These are phyloP conservation scores for Tyto alba DNA, from an alignment of 2,113 vertebrate species.

Conservation along the genomic window DNA sequence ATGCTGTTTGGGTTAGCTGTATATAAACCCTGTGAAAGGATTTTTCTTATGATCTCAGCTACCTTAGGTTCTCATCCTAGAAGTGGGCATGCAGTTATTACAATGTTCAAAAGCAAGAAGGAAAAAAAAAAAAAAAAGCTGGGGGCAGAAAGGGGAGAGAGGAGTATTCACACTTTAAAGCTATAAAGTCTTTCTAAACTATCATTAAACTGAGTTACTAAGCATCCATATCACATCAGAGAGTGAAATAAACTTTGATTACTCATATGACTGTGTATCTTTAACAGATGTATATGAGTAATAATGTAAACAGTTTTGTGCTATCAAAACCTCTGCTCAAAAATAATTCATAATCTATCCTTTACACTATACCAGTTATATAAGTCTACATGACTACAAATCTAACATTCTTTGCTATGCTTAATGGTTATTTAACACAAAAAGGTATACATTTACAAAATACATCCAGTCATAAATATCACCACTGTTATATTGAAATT, in stretches of 20 bases:
- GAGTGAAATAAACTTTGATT: not conserved
- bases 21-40: not conserved
- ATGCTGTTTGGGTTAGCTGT: not conserved
- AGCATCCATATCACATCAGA: not conserved
- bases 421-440: not conserved
- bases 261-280: not conserved
- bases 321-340: not conserved
- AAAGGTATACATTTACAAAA: not conserved
- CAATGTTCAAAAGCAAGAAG: not conserved
- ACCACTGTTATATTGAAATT: not conserved
- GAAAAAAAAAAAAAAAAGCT: not conserved
- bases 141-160: not conserved
- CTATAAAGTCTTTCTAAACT: not conserved
- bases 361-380: not conserved
- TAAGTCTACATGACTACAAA: not conserved
- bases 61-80: not conserved
- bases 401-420: not conserved
- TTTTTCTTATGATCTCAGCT: not conserved
- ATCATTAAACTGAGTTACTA: not conserved
- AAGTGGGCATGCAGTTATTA: not conserved
- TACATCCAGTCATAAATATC: not conserved
- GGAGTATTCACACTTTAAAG: not conserved
- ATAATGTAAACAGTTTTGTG: not conserved
- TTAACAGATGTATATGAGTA: not conserved
- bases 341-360: not conserved